Base-by-base conservation (phyloP, 2,113 vertebrate genomes). In the Synchiropus splendidus region DNA sequence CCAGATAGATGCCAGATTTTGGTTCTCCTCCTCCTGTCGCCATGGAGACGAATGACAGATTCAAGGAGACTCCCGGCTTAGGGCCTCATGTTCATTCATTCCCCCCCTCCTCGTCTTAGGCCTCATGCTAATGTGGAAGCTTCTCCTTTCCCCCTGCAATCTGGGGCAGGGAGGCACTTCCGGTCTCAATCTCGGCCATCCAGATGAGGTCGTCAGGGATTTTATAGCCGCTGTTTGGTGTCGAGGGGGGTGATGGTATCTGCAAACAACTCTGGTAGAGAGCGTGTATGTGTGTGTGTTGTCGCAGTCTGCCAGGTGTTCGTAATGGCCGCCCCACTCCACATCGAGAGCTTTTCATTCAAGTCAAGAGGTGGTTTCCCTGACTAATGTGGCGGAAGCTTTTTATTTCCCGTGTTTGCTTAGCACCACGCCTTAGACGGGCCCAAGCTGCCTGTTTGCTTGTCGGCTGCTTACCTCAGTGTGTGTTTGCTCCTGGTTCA, bases 41-140 rank as follows among this genome's bases (percentile, higher is more conserved):
- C 75, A 80, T 82, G 77, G 79, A 78, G 62, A 82, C 64, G 61
- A 63, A 48, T 74, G 74, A 76, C 79, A 74, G 70, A 71, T 78
- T 72, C 68, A 68, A 75, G 77, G 74, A 77, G 73, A 82, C 61
- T 75, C 70, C 54, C 62, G 53, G 50, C 56, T 72, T 38, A 8
- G 14, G 68, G 67, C 63, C 78, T 74, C 69, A 59, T 71, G 68
- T 74, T 79, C 72, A 77, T 79, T 81, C 74, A 78, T 73, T 51
- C 74, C 52, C 60, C 58, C 65, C 51, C 37, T 61, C 46, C 48
- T 58, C 54, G 65, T 61, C 39, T 64, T 44, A 65, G 54, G 72
- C 72, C 64, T 62, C 51, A 52, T 70, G 66, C 58, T 74, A 66
- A 66, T 53, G 64, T 65, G 46, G 57, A 56, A 47, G 21, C 21